Percentiles rank a stretch among this genome's conserved stretches.
These are phyloP conservation scores for Brenthis hecate DNA, from an alignment of 2,888 invertebrate genomes.

Conservation along the genomic window DNA sequence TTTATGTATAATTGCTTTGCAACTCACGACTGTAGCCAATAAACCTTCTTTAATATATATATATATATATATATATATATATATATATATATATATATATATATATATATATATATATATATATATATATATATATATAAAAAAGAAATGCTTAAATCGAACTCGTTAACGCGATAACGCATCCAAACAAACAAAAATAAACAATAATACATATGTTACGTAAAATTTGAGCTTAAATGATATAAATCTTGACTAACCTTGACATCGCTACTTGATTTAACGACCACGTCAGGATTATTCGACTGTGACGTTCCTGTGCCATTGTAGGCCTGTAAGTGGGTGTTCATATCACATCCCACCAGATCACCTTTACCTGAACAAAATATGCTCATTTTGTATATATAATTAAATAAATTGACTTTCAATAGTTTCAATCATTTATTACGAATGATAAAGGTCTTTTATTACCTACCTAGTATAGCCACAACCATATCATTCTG, in stretches of 20 bases:
- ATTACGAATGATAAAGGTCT: not conserved
- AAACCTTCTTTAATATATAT: no score
- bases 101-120: no score
- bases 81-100: no score
- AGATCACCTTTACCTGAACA: slow-evolving; percentile 95
- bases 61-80: no score
- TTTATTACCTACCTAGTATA: slow-evolving; percentile 89
- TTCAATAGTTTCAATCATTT: not conserved
- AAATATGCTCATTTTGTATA: slow-evolving; percentile 27
- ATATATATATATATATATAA: no score
- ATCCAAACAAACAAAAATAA: no score
- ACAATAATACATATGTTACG: no score
- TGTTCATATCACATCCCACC: slow-evolving; percentile 95
- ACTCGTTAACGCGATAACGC: no score
- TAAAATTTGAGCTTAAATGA: not conserved
- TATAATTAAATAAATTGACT: not conserved
- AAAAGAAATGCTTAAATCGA: no score
- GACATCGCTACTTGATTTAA: slow-evolving; percentile 97
- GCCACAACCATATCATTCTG: slow-evolving; percentile 98
- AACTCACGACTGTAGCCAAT: no score
- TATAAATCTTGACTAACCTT: slow-evolving; percentile 72
- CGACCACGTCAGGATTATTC: slow-evolving; percentile 88
- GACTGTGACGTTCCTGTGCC: slow-evolving; percentile 83
- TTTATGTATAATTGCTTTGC: no score
- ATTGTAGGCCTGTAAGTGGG: slow-evolving; percentile 87